Evolutionary conservation across 2,888 invertebrate genomes (phyloP), one percentile per base, ranked within the genome.

Genomic region (Drosophila vallismaia): DNA sequence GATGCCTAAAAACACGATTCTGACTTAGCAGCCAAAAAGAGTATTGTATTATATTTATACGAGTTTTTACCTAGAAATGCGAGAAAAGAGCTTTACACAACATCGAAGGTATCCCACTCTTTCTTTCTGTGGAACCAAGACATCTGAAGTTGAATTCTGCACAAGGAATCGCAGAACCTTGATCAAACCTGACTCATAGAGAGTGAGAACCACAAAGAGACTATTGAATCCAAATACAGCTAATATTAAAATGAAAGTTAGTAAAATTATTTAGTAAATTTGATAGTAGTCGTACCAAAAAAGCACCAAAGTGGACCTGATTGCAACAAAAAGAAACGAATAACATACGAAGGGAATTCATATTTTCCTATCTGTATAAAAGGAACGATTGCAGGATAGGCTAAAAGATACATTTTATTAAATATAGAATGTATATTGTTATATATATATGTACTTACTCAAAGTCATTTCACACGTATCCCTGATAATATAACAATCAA

Each of bases 211-310:
- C 45, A 89, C 80, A 42, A 89, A 88, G 0, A 89, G 59, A n/a
- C 87, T 84, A 50, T 88, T 88, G 26, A 88, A 88, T 7, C 81
- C 76, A 58, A 79, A 62, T 1, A 88, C 89, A 68, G 79, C 88
- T 88, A 7, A 6, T 0, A 2, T 5, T 1, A 8, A 3, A 6
- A 7, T 24, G 3, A 9, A 8, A 33, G 6, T 8, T 12, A 33
- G 4, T 3, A 42, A 9, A 12, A 5, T 19, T 24, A 3, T 14
- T 10, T 9, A 2, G 14, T 6, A 19, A 19, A 19, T 19, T 19
- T 19, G 19, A 19, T 0, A 5, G 2, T 10, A 0, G 1, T 31
- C 60, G 2, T 56, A 86, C 84, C 71, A 51, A 72, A 84, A 6
- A 86, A 83, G 31, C 88, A 88, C 71, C 73, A 85, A 31, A 84